A percentile compares a stretch with the other conserved stretches of the same genome.
phyloP scores from a whole-genome alignment of 2,113 vertebrate species.

The Zeus faber region DNA sequence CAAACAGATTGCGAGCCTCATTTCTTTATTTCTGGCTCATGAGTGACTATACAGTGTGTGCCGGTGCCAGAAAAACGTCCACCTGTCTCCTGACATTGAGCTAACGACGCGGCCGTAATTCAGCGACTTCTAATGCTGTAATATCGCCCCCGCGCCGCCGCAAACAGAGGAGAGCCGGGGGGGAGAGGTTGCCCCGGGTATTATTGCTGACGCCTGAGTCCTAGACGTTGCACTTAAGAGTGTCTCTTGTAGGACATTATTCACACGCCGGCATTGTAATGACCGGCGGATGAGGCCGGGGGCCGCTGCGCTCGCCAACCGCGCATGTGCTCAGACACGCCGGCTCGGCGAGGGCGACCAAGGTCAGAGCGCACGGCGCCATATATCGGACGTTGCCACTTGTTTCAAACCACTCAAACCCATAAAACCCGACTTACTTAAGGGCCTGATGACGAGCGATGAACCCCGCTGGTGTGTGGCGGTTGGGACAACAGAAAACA shows the following conservation, averaged over 20 bases:
- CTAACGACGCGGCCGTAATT: conserved; percentile 51
- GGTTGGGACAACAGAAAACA: no score
- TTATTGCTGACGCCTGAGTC: conserved; percentile 72
- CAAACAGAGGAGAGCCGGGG: conserved; percentile 46
- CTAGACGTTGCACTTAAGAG: conserved; percentile 67
- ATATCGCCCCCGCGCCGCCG: conserved; percentile 56
- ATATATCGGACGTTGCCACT: conserved; percentile 14
- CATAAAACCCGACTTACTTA: conserved; percentile 1
- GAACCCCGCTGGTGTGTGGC: no score
- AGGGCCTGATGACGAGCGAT: no score
- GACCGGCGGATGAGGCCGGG: conserved; percentile 52
- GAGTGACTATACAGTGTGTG: conserved; percentile 20
- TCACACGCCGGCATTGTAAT: conserved; percentile 54
- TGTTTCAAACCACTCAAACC: not conserved
- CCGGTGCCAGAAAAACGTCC: conserved; percentile 15
- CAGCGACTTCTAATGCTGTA: conserved; percentile 54
- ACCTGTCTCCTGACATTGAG: conserved; percentile 50
- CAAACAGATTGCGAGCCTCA: conserved; percentile 25
- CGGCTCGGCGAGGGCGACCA: conserved; percentile 34
- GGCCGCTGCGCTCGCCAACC: conserved; percentile 25
- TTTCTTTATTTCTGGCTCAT: conserved; percentile 18
- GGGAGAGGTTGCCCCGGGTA: conserved; percentile 54
- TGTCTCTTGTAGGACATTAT: conserved; percentile 72
- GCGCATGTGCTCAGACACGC: conserved; percentile 38
- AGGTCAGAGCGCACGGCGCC: conserved; percentile 46